Base-by-base conservation (phyloP, 2,797 vertebrate genomes). In the Aplochiton taeniatus region DNA sequence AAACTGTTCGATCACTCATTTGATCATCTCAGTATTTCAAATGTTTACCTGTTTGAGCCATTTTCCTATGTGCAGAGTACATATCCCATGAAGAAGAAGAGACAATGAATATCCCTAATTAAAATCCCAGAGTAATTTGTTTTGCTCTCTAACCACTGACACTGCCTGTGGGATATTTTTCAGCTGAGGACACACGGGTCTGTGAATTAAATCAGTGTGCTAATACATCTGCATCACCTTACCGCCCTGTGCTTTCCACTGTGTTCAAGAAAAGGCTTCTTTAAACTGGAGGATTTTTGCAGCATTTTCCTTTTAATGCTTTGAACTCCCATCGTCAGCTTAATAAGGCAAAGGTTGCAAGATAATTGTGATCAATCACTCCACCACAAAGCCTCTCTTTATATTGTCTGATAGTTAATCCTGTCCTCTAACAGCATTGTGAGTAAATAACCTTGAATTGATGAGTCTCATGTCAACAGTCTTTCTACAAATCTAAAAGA, bases 131-230 rank as follows among this genome's bases (percentile, higher is more conserved):
- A 74, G 64, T 92, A 89, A 92, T 94, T 94, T 92, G 86, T 92
- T 90, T 93, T 80, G 77, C 77, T 90, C 75, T 81, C 77, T 70
- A 77, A 92, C 82, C 54, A 52, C 73, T 65, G 54, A 63, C 80
- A 47, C 78, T 90, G 85, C 88, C 84, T 62, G 84, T 84, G 76
- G 89, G 88, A 83, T 90, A 77, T 79, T 90, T 82, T 83, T 66
- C 70, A 73, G 84, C 77, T 82, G 81, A 85, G 90, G 83, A 88
- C 58, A 71, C 77, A 78, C 79, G 78, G 85, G 90, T 89, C 74
- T 88, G 86, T 88, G 81, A 88, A 87, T 92, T 90, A 90, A 92
- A 92, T 92, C 90, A 85, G 85, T 82, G 87, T 80, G 89, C 83
- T 90, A 91, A 91, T 93, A 91, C 83, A 86, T 88, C 81, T 82